Base-by-base conservation (phyloP, 2,888 invertebrate genomes). In the Scaptomyza reducta region DNA sequence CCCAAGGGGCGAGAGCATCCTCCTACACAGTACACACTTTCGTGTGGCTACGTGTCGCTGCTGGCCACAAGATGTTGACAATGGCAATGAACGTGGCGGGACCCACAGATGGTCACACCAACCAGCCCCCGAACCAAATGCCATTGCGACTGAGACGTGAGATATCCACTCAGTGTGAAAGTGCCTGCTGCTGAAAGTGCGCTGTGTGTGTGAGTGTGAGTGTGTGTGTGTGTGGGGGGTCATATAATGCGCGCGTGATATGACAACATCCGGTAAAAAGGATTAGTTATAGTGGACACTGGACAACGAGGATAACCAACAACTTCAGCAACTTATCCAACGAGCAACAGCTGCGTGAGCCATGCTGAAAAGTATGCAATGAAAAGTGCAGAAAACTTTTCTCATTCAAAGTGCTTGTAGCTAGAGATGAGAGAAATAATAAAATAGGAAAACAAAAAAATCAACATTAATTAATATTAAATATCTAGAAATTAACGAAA, bases 31-130 rank as follows among this genome's bases (percentile, higher is more conserved):
- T 29, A 10, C 29, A 46, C 18, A 49, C 27, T 42, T 35, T 10
- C 31, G 44, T 22, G 22, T 22, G 22, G 22, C 46, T 74, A 82
- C 85, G 86, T 79, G 87, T 74, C 66, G 42, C 72, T 70, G 64
- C 73, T 69, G 77, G 71, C 79, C 77, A 54, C 83, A 84, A 85
- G 83, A 87, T 84, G 88, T 85, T 85, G 83, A 85, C 74, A 85
- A 85, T 87, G 77, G 81, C 82, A 78, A 78, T 87, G 87, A 85
- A 77, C 81, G 84, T 83, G 87, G 77, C 67, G 42, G 61, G 50
- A 46, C 33, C 56, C 49, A 47, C 42, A 70, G 56, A 59, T 82
- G 78, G 82, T 82, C 79, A 78, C 75, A 53, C 47, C 63, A 62
- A 58, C 53, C 63, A 60, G 54, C 49, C 58, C n/a, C n/a, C n/a